These are phyloP conservation scores for Pseudotriccus pelzelni DNA, from an alignment of 2,797 vertebrate genomes.

Conservation along the genomic window DNA sequence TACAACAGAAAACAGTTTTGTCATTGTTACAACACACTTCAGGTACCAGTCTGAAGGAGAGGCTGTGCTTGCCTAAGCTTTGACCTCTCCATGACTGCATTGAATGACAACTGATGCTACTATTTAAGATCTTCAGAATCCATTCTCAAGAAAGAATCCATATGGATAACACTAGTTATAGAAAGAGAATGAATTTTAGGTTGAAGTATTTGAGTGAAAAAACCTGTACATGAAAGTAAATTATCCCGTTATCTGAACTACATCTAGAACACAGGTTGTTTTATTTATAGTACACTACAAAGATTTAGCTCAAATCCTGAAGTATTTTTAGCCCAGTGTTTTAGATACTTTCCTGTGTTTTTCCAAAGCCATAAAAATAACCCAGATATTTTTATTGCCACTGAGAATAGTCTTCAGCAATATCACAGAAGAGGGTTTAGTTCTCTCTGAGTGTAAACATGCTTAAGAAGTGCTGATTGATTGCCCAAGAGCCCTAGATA, in stretches of 20 bases:
- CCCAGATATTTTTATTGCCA: background rate
- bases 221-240: background rate
- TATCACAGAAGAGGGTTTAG: background rate
- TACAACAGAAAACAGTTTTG: background rate
- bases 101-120: background rate
- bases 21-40: background rate
- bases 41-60: background rate
- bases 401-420: background rate
- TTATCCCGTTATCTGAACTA: background rate
- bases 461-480: background rate
- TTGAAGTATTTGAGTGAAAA: background rate
- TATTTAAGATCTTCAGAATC: background rate
- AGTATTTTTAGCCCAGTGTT: background rate
- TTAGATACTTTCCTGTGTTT: background rate
- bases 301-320: background rate
- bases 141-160: background rate
- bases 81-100: background rate
- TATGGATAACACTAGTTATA: background rate
- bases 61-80: background rate
- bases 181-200: background rate
- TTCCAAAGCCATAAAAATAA: background rate
- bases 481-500: background rate
- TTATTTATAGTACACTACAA: background rate
- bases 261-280: background rate
- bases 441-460: background rate